Conservation (phyloP, 2,797 vertebrate genomes). For the Phrynocephalus guinanensis region DNA sequence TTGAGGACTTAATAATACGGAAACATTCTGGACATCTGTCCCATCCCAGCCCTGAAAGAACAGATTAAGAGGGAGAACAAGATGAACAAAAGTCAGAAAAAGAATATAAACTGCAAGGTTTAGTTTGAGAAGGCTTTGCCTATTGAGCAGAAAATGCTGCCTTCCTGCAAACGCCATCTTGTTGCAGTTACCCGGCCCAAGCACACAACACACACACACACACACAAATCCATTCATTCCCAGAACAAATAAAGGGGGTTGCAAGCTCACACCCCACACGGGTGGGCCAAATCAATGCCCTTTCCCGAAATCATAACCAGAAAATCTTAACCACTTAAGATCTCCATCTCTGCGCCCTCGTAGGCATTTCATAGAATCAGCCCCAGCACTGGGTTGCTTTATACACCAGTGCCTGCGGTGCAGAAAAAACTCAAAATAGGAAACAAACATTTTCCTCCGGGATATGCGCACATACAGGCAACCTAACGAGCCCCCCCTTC, state of each 20-base stretch:
- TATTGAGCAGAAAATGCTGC: constrained; percentile 74
- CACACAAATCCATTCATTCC: constrained; percentile 88
- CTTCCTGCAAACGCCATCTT: constrained; percentile 94
- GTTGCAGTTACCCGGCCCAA: constrained; percentile 92
- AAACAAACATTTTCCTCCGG: not conserved
- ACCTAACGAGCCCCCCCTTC: not conserved
- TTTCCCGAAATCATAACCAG: constrained; percentile 17
- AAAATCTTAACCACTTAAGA: not conserved
- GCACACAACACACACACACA: constrained; percentile 78
- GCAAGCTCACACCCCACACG: constrained; percentile 55
- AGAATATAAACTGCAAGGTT: constrained; percentile 52
- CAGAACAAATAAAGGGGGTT: constrained; percentile 51
- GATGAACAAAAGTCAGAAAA: constrained; percentile 62
- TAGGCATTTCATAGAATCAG: constrained; percentile 34
- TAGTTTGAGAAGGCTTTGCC: constrained; percentile 62
- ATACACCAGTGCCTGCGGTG: constrained; percentile 31
- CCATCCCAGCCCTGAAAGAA: constrained; percentile 6
- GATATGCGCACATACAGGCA: not conserved
- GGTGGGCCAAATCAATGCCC: constrained; percentile 29
- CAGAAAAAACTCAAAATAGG: constrained; percentile 33
- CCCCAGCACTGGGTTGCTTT: constrained; percentile 18
- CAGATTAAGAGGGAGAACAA: constrained; percentile 20
- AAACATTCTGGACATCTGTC: constrained; percentile 32
- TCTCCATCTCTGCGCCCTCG: not conserved
- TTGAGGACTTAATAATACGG: constrained; percentile 44